Evolutionary conservation across 2,797 vertebrate species (phyloP).

Genomic region (Epinephelus coioides): DNA sequence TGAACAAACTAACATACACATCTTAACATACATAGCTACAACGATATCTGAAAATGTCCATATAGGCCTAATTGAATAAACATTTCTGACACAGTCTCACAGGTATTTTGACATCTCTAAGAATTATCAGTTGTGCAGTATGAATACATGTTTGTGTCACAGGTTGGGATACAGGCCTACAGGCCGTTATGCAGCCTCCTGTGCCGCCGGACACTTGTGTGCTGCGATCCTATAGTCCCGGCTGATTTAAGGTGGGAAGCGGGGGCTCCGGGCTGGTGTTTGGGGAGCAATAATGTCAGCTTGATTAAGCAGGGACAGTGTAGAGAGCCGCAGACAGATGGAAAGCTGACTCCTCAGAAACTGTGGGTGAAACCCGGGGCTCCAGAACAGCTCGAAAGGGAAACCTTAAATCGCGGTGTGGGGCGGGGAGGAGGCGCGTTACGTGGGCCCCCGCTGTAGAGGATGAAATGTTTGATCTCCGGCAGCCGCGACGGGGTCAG

Average conservation of each 20-base stretch:
- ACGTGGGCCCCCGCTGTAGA: slow-evolving; percentile 15
- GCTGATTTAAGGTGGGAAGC: slow-evolving; percentile 78
- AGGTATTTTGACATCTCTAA: neutral
- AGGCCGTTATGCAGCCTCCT: neutral
- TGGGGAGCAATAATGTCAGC: slow-evolving; percentile 82
- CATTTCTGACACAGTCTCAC: neutral
- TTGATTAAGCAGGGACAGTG: slow-evolving; percentile 84
- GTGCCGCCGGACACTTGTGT: slow-evolving; percentile 9
- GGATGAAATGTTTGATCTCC: slow-evolving; percentile 67
- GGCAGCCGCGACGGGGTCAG: slow-evolving; percentile 57
- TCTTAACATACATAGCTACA: too few species aligned
- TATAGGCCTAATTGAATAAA: neutral
- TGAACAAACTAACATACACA: too few species aligned
- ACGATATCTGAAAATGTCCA: too few species aligned
- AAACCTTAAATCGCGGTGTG: slow-evolving; percentile 65
- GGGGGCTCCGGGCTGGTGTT: slow-evolving; percentile 54
- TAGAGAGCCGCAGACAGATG: slow-evolving; percentile 81
- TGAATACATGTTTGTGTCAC: too few species aligned
- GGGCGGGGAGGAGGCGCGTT: slow-evolving; percentile 22
- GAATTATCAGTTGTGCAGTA: neutral
- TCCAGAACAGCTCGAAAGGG: slow-evolving; percentile 30
- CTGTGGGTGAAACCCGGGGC: slow-evolving; percentile 21
- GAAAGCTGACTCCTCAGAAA: slow-evolving; percentile 67
- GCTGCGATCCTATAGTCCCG: slow-evolving; percentile 44
- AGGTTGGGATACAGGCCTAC: neutral